Conservation (phyloP, 2,113 vertebrate species). For the Coptodon bakossiorum region DNA sequence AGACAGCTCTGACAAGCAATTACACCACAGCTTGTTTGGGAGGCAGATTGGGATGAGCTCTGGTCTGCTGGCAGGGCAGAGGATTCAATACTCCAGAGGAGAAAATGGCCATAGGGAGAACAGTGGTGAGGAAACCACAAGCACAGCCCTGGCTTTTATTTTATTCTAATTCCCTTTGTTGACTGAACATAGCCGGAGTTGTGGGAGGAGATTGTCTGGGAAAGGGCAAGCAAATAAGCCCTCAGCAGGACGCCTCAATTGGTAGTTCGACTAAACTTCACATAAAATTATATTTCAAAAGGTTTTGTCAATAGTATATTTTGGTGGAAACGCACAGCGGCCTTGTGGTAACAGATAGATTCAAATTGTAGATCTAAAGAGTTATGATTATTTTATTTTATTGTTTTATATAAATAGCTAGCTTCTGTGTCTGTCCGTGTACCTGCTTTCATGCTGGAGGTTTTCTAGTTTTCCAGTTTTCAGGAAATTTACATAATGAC, state of each 20-base stretch:
- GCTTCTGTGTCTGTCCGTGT: neutral
- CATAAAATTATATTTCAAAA: neutral
- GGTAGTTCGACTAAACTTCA: neutral
- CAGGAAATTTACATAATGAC: neutral
- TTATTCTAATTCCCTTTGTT: neutral
- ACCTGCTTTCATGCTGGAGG: neutral
- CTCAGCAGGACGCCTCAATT: neutral
- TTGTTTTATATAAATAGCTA: neutral
- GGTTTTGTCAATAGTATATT: neutral
- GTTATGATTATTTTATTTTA: neutral
- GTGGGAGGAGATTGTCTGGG: neutral
- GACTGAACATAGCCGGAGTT: neutral
- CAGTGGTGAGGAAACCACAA: neutral
- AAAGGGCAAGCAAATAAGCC: neutral
- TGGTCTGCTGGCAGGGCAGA: neutral
- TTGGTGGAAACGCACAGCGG: rapidly evolving
- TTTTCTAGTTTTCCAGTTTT: neutral
- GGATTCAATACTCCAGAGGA: conserved; percentile 9
- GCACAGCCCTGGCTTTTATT: neutral
- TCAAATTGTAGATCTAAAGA: neutral
- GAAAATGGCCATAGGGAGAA: neutral
- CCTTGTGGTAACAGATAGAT: neutral
- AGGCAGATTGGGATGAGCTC: conserved; percentile 34
- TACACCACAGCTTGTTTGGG: conserved; percentile 45
- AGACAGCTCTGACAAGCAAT: conserved; percentile 71